Conservation (phyloP, 2,113 vertebrate species). For the Pyxicephalus adspersus region DNA sequence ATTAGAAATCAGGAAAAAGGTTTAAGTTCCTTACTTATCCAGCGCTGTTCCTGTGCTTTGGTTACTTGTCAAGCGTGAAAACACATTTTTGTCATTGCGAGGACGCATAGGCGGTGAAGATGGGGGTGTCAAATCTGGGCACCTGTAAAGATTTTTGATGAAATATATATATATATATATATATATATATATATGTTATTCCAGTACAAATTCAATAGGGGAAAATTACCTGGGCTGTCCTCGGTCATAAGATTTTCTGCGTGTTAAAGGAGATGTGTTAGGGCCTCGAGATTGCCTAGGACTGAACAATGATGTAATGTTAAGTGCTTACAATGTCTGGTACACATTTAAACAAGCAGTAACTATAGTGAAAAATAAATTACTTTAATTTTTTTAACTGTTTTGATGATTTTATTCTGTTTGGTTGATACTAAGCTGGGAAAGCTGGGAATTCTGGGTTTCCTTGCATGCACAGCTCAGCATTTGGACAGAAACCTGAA, state of each 20-base stretch:
- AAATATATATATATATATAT: too few species aligned
- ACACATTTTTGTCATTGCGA: slow-evolving; percentile 95
- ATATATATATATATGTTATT: too few species aligned
- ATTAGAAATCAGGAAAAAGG: slow-evolving; percentile 54
- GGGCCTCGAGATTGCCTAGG: slow-evolving; percentile 90
- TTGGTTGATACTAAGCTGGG: neutral
- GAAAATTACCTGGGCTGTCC: slow-evolving; percentile 81
- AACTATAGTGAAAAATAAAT: too few species aligned
- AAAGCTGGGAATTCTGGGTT: too few species aligned
- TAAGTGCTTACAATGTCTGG: too few species aligned
- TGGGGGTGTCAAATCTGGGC: slow-evolving; percentile 87
- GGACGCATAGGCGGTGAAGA: slow-evolving; percentile 91
- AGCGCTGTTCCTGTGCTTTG: slow-evolving; percentile 91
- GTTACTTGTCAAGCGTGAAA: slow-evolving; percentile 95
- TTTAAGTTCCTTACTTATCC: slow-evolving; percentile 87
- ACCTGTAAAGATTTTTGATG: slow-evolving; percentile 60
- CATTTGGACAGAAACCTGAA: too few species aligned
- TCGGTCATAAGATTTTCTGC: slow-evolving; percentile 93
- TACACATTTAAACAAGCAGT: too few species aligned
- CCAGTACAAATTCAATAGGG: too few species aligned
- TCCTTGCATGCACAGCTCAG: too few species aligned
- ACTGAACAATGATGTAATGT: slow-evolving; percentile 66
- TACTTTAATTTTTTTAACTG: too few species aligned
- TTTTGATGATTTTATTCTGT: too few species aligned
- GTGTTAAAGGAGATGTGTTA: slow-evolving; percentile 87